Evolutionary conservation across 2,113 vertebrate genomes (phyloP).

Genomic region (Raphicerus campestris): DNA sequence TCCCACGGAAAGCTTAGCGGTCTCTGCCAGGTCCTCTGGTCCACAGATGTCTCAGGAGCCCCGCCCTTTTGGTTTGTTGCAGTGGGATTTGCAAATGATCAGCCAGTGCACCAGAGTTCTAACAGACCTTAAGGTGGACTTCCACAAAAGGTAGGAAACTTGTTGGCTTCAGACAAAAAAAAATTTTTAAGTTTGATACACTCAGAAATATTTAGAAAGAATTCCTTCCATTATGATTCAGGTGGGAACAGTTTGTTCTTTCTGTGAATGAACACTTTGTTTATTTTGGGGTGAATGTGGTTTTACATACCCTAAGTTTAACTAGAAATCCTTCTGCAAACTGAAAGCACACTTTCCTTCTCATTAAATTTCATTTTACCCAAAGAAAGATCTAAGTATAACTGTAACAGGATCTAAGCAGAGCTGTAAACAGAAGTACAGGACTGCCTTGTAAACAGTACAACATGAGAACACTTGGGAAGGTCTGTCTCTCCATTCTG

Average conservation of each 20-base stretch:
- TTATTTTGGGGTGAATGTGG: slow-evolving; percentile 47
- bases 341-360: slow-evolving; percentile 69
- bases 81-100: slow-evolving; percentile 37
- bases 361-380: slow-evolving; percentile 68
- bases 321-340: slow-evolving; percentile 64
- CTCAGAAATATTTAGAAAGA: neutral
- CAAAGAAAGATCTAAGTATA: slow-evolving; percentile 70
- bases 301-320: slow-evolving; percentile 61
- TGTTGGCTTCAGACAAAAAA: neutral
- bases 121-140: slow-evolving; percentile 35
- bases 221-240: slow-evolving; percentile 23
- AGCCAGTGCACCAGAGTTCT: neutral
- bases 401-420: slow-evolving; percentile 68
- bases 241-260: slow-evolving; percentile 42
- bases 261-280: slow-evolving; percentile 48
- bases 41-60: slow-evolving; percentile 68
- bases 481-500: neutral
- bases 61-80: slow-evolving; percentile 18
- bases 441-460: slow-evolving; percentile 61
- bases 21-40: slow-evolving; percentile 70
- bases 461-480: neutral
- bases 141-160: slow-evolving; percentile 46
- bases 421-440: slow-evolving; percentile 58
- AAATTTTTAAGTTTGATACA: neutral
- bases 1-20: slow-evolving; percentile 48